Percentiles rank a stretch among this genome's conserved stretches.
These are phyloP conservation scores for Globodera ellingtonae DNA, from an alignment of 1,140 invertebrate species.

Conservation along the genomic window DNA sequence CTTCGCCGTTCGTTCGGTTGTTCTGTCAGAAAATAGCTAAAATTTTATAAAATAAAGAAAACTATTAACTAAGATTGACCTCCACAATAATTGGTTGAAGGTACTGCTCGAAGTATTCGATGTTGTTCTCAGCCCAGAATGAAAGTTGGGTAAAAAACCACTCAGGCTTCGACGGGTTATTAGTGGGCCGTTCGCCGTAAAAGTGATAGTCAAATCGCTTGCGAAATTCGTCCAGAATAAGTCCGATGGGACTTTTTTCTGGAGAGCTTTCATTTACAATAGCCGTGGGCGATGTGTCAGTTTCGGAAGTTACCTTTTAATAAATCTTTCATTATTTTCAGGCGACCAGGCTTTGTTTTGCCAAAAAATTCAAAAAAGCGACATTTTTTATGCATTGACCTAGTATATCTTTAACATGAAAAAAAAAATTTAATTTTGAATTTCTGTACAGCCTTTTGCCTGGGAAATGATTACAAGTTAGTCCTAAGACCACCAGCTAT, in stretches of 20 bases:
- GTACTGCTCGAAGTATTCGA: slow-evolving; percentile 47
- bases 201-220: slow-evolving; percentile 49
- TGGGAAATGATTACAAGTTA: too few relatives aligned
- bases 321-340: background rate
- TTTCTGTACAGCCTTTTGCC: too few relatives aligned
- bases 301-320: slow-evolving; percentile 16
- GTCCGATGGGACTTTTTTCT: slow-evolving; percentile 5
- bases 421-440: too few relatives aligned
- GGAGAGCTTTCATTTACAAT: background rate
- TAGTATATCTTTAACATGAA: too few relatives aligned
- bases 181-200: slow-evolving; percentile 47
- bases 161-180: slow-evolving; percentile 44
- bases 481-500: too few relatives aligned
- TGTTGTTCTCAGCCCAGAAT: slow-evolving; percentile 40
- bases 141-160: slow-evolving; percentile 53
- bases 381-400: too few relatives aligned
- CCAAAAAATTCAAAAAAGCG: too few relatives aligned
- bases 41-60: slow-evolving; percentile 8
- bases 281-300: background rate
- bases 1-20: slow-evolving; percentile 25
- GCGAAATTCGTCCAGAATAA: slow-evolving; percentile 35
- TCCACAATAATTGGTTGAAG: slow-evolving; percentile 41
- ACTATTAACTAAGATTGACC: slow-evolving; percentile 20
- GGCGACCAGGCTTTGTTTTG: too few relatives aligned
- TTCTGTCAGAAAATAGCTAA: background rate